Evolutionary conservation across 2,797 vertebrate genomes (phyloP).

Genomic region (Eidolon dupreanum): DNA sequence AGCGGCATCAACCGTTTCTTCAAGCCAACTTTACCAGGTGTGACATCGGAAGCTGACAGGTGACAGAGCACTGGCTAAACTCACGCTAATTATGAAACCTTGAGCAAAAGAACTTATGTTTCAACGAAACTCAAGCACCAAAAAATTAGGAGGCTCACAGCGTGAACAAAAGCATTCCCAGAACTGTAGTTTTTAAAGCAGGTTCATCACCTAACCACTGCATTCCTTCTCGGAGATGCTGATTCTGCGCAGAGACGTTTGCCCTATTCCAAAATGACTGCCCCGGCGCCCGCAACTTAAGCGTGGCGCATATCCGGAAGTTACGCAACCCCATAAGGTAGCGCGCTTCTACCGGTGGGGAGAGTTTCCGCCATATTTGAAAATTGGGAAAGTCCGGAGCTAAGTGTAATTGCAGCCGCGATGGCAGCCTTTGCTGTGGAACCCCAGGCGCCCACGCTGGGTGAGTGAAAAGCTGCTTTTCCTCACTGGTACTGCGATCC

Average conservation of each 20-base stretch:
- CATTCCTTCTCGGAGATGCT: fast-evolving
- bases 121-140: background rate
- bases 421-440: conserved; percentile 83
- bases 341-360: background rate
- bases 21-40: background rate
- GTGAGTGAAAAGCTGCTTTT: conserved; percentile 71
- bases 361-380: conserved; percentile 79
- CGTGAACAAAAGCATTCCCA: background rate
- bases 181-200: background rate
- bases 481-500: background rate
- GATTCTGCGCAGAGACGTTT: fast-evolving
- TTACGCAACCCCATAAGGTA: conserved; percentile 46
- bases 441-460: conserved; percentile 73
- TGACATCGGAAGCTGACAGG: background rate
- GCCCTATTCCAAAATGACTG: background rate
- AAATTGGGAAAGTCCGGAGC: background rate
- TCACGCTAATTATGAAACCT: background rate
- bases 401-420: background rate
- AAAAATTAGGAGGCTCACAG: background rate
- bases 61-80: background rate
- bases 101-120: background rate
- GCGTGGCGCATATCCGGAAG: conserved; percentile 74
- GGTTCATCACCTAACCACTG: fast-evolving
- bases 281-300: fast-evolving
- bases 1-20: background rate